Conservation (phyloP, 2,797 vertebrate genomes). For the Pantherophis vulpinus region DNA sequence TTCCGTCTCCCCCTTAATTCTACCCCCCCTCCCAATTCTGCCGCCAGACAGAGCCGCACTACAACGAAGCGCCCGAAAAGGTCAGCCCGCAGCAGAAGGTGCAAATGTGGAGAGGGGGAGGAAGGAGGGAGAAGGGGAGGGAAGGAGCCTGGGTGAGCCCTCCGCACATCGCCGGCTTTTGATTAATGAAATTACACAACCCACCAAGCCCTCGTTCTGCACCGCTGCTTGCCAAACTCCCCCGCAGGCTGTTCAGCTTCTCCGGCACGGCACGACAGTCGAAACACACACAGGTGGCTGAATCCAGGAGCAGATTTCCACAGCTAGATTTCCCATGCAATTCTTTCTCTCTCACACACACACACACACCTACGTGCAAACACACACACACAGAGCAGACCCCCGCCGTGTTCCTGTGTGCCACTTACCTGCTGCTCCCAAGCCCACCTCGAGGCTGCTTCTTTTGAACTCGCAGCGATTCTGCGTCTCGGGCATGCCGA, state of each 20-base stretch:
- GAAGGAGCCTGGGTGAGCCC: background rate
- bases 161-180: slow-evolving; percentile 31
- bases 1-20: background rate
- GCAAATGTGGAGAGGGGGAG: background rate
- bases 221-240: slow-evolving; percentile 31
- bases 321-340: background rate
- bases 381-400: background rate
- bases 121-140: background rate
- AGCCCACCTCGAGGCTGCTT: slow-evolving; percentile 72
- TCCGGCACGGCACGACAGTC: slow-evolving; percentile 13
- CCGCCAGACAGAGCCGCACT: background rate
- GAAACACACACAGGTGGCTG: background rate
- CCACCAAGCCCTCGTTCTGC: slow-evolving; percentile 56
- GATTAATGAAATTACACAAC: slow-evolving; percentile 66
- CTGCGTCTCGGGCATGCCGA: slow-evolving; percentile 94
- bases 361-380: no score
- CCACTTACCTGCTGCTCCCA: slow-evolving; percentile 85
- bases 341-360: no score
- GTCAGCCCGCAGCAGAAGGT: background rate
- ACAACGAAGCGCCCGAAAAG: background rate
- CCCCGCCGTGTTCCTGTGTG: background rate
- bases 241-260: slow-evolving; percentile 46
- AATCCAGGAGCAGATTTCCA: background rate
- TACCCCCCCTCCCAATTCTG: background rate
- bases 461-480: slow-evolving; percentile 86